Base-by-base conservation (phyloP, 2,797 vertebrate genomes). In the Acrossocheilus fasciatus region DNA sequence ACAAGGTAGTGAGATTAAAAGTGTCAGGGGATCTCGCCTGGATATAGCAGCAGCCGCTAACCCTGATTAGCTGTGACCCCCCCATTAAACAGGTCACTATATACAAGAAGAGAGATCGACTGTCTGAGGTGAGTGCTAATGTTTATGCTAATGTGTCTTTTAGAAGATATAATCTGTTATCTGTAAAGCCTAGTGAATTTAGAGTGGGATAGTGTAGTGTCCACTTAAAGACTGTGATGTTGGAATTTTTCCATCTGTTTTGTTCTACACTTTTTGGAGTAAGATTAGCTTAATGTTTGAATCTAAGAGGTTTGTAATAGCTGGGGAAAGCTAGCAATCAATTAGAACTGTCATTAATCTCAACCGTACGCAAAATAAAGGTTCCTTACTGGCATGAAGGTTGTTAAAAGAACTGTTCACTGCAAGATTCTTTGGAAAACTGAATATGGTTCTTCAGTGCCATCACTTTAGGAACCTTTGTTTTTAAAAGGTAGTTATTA, bases 111-210 rank as follows among this genome's bases (percentile, higher is more conserved):
- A 76, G 70, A 57, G 23, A 78, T 85, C 36, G 17, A 68, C 83
- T 78, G 83, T 78, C 14, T 69, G 57, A 84, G 73, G 41, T 52
- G 50, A 78, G 62, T 78, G 83, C 36, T 75, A 83, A 64, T 83
- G 54, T 62, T 64, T 47, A 74, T 69, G 43, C 45, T 72, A 75
- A 75, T 75, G 72, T 26, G 12, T 62, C 26, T 36, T 62, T 59
- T 52, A 66, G 43, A 50, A 26, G 82, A 86, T 81, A 69, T 50
- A 81, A 39, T 62, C 43, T 30, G 20, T 86, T 72, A 85, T 84
- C 87, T 85, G 54, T 70, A 85, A 54, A 52, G 83, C 80, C 64
- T n/a, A 47, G 70, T 59, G 47, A 12, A 75, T 81, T 83, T 54
- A 59, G 62, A 54, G 43, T 43, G 50, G 66, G 34, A 26, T 30